phyloP scores from a whole-genome alignment of 35 echinoderm and acorn worm species.

The Ophiothrix spiculata region DNA sequence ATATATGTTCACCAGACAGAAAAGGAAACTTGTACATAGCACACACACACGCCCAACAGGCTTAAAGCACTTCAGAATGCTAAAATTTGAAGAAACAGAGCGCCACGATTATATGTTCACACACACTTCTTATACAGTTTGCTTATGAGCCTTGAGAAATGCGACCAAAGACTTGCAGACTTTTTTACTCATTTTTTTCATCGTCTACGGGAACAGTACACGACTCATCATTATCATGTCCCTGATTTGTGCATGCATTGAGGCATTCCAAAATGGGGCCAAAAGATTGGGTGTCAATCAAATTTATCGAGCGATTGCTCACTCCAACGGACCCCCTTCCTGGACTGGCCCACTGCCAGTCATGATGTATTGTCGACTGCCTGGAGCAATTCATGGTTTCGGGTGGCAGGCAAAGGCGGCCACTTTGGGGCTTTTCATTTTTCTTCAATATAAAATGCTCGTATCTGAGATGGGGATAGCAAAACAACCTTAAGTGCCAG shows the following conservation, averaged over 20 bases:
- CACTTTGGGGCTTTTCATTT: not conserved
- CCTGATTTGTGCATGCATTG: constrained; percentile 8
- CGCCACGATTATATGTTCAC: not conserved
- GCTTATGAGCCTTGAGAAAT: not conserved
- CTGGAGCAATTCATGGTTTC: not conserved
- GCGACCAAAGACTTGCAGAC: not conserved
- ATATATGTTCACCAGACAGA: not conserved
- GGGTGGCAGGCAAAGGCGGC: constrained; percentile 4
- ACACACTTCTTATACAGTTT: not conserved
- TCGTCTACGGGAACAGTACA: not conserved
- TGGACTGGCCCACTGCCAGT: constrained; percentile 4
- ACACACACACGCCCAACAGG: not conserved
- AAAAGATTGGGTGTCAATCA: constrained; percentile 10
- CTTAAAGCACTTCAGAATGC: not conserved
- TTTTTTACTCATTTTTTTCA: not conserved
- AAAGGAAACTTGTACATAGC: constrained; percentile 9
- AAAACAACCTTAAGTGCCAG: not conserved
- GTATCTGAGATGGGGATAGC: not conserved
- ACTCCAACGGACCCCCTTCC: not conserved
- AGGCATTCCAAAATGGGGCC: constrained; percentile 14
- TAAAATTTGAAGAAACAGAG: not conserved
- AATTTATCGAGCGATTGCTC: not conserved
- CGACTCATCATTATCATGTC: constrained; percentile 12
- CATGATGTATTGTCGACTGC: constrained; percentile 3
- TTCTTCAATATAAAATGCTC: not conserved